Conservation (phyloP, 2,113 vertebrate species). For the Melanotaenia duboulayi region DNA sequence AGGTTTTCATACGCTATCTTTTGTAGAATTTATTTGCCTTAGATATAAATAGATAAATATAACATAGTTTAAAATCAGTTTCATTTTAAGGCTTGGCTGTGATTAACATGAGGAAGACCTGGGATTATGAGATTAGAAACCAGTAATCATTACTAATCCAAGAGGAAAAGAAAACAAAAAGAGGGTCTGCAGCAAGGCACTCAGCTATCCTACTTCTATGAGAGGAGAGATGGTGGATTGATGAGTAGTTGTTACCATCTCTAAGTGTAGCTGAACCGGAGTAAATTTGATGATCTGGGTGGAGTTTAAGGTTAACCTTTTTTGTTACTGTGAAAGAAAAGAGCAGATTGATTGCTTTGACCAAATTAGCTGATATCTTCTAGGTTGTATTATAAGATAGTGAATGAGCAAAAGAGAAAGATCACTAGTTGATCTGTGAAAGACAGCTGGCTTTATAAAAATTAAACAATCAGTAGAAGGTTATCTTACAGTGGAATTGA, state of each 20-base stretch:
- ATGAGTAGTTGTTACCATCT: not conserved
- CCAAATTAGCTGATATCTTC: conserved; percentile 32
- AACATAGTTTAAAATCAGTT: not conserved
- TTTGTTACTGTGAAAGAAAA: conserved; percentile 24
- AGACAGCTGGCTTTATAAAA: conserved; percentile 27
- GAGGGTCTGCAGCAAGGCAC: not conserved
- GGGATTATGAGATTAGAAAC: not conserved
- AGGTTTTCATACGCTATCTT: not conserved
- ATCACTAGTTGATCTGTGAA: conserved; percentile 16
- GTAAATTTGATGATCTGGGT: conserved; percentile 4
- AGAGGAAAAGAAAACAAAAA: conserved; percentile 6
- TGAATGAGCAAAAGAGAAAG: conserved; percentile 29
- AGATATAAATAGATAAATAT: not conserved
- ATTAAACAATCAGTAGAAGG: conserved; percentile 42
- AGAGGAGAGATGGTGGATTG: not conserved
- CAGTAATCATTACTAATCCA: not conserved
- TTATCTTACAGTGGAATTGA: conserved; percentile 1
- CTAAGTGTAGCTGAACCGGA: not conserved
- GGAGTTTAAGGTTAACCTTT: conserved; percentile 17
- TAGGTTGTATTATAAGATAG: conserved; percentile 20
- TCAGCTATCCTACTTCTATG: not conserved
- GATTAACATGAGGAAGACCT: not conserved
- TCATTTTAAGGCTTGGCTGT: not conserved
- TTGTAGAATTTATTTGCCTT: not conserved
- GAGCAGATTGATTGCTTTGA: conserved; percentile 55